phyloP scores from a whole-genome alignment of 2,888 invertebrate genomes.

The Heliconius ismenius region DNA sequence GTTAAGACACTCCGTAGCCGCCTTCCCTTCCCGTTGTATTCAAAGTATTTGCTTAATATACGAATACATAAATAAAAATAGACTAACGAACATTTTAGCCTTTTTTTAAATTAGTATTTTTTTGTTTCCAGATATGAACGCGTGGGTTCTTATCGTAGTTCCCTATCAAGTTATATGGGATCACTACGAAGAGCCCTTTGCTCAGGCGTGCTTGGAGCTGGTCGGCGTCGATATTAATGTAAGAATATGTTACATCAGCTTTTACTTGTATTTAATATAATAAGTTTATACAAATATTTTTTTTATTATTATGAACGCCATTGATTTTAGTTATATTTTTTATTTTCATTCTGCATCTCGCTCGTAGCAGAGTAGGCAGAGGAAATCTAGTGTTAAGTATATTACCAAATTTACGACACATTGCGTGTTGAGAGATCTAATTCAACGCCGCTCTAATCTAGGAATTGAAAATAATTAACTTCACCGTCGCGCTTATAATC shows the following conservation, averaged over 20 bases:
- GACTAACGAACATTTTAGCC: neutral
- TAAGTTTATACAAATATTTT: neutral
- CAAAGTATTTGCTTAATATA: no score
- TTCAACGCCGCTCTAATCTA: neutral
- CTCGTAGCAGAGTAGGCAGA: no score
- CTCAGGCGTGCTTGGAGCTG: constrained; percentile 58
- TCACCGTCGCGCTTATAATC: neutral
- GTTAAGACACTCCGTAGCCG: no score
- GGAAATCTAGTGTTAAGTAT: no score
- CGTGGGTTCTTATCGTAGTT: constrained; percentile 66
- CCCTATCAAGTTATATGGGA: constrained; percentile 61
- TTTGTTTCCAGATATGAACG: constrained; percentile 53
- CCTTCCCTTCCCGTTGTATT: no score
- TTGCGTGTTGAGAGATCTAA: no score
- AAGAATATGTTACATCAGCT: constrained; percentile 43
- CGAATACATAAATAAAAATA: no score
- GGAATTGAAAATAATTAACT: neutral
- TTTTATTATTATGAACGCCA: no score
- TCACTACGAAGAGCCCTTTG: constrained; percentile 60
- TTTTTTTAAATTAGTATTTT: neutral
- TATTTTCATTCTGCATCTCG: no score
- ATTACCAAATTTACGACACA: no score
- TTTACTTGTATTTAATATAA: neutral
- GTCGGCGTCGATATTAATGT: constrained; percentile 57
- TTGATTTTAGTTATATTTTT: neutral